Percentiles rank a stretch among this genome's conserved stretches.
Evolutionary conservation across 2,888 invertebrate species (phyloP).

Genomic region (Drosophila incognita): DNA sequence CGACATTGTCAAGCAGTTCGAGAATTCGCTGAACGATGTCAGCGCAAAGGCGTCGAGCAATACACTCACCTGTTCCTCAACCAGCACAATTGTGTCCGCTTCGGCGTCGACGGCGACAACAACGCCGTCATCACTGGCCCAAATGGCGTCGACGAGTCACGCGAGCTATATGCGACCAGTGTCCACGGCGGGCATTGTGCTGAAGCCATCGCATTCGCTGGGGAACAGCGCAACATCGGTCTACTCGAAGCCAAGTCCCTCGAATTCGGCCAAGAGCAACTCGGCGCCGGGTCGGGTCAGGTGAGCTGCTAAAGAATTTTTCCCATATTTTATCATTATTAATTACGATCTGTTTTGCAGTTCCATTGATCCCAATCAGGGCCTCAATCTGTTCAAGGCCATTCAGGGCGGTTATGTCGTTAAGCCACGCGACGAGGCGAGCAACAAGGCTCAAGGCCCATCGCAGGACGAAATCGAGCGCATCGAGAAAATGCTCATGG

Average conservation of each 20-base stretch:
- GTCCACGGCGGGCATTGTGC: slow-evolving; percentile 77
- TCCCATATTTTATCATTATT: not conserved
- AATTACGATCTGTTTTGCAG: slow-evolving; percentile 55
- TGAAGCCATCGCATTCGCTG: slow-evolving; percentile 84
- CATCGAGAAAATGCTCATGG: slow-evolving; percentile 87
- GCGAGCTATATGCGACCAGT: slow-evolving; percentile 76
- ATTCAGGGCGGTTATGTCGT: slow-evolving; percentile 88
- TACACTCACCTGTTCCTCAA: slow-evolving; percentile 73
- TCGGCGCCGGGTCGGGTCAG: slow-evolving; percentile 85
- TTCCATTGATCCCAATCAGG: slow-evolving; percentile 85
- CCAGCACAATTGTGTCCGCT: slow-evolving; percentile 78
- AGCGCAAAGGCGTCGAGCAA: slow-evolving; percentile 58
- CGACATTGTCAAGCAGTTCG: slow-evolving; percentile 88
- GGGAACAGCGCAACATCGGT: slow-evolving; percentile 85
- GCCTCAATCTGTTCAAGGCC: slow-evolving; percentile 85
- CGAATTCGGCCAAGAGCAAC: slow-evolving; percentile 85
- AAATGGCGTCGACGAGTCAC: slow-evolving; percentile 70
- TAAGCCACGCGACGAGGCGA: slow-evolving; percentile 89
- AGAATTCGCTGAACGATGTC: slow-evolving; percentile 89
- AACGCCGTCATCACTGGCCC: slow-evolving; percentile 70
- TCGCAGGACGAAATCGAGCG: slow-evolving; percentile 87
- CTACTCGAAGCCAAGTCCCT: slow-evolving; percentile 85
- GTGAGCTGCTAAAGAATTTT: slow-evolving; percentile 43
- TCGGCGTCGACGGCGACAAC: slow-evolving; percentile 68
- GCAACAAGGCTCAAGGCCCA: slow-evolving; percentile 88